Evolutionary conservation across 1,140 invertebrate genomes (phyloP).

Genomic region (Pollicipes pollicipes): DNA sequence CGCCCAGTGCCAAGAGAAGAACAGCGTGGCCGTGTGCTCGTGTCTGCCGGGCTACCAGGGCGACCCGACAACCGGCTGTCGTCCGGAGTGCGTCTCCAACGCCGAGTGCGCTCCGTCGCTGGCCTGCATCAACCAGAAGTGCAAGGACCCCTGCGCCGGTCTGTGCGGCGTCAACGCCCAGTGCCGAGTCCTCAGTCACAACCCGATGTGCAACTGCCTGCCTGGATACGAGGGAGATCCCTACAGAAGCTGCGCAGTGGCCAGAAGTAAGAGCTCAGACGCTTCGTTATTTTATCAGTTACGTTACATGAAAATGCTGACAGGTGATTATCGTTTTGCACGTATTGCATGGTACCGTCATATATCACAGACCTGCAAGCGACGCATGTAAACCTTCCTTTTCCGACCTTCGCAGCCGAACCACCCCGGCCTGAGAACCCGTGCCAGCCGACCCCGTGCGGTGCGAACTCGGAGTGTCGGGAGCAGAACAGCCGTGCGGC

Average conservation of each 20-base stretch:
- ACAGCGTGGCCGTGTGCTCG: constrained; percentile 30
- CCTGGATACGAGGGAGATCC: constrained; percentile 33
- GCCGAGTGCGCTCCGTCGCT: constrained; percentile 42
- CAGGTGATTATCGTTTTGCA: not conserved
- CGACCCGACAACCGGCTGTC: constrained; percentile 49
- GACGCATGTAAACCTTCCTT: constrained; percentile 40
- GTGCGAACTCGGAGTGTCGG: not conserved
- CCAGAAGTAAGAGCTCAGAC: constrained; percentile 4
- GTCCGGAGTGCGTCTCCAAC: constrained; percentile 51
- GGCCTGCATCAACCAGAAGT: constrained; percentile 44
- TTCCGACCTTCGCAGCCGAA: constrained; percentile 36
- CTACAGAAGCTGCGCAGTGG: constrained; percentile 30
- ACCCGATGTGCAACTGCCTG: constrained; percentile 20
- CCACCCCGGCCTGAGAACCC: constrained; percentile 45
- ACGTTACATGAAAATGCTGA: too few species aligned
- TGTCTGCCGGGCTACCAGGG: constrained; percentile 50
- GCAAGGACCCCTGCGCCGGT: constrained; percentile 57
- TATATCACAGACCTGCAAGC: constrained; percentile 49
- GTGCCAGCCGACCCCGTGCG: constrained; percentile 16
- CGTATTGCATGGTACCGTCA: not conserved
- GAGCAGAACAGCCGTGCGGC: constrained; percentile 26
- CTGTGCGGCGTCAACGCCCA: constrained; percentile 38
- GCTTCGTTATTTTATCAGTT: constrained; percentile 22
- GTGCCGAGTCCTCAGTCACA: constrained; percentile 20
- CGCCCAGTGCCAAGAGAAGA: constrained; percentile 21